Evolutionary conservation across 2,888 invertebrate species (phyloP).

Genomic region (Heteromyza rotundicornis): DNA sequence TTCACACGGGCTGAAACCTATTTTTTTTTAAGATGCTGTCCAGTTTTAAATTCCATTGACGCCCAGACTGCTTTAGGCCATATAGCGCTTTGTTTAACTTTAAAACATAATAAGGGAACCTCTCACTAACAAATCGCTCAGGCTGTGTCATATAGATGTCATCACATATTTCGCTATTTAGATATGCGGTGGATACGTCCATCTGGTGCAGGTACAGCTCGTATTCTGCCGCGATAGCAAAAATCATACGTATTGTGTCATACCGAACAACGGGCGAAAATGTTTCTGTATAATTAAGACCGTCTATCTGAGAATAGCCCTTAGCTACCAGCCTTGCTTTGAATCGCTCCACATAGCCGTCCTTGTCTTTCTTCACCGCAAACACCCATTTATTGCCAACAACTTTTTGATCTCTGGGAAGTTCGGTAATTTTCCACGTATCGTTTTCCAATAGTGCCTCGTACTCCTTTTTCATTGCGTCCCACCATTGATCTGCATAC

Average conservation of each 20-base stretch:
- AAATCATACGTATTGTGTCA: constrained; percentile 8
- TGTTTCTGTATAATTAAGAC: constrained; percentile 27
- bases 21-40: constrained; percentile 17
- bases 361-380: constrained; percentile 16
- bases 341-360: constrained; percentile 11
- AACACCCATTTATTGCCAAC: constrained; percentile 22
- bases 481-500: constrained; percentile 10
- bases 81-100: no score
- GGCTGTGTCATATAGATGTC: constrained; percentile 10
- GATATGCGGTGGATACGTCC: constrained; percentile 16
- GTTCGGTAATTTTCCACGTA: constrained; percentile 20
- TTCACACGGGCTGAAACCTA: no score
- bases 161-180: constrained; percentile 6
- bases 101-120: no score
- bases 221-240: constrained; percentile 9
- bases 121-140: background rate
- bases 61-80: constrained; percentile 24
- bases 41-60: constrained; percentile 21
- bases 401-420: constrained; percentile 12
- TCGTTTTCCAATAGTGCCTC: constrained; percentile 9
- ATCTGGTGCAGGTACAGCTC: constrained; percentile 12
- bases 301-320: constrained; percentile 28
- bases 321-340: constrained; percentile 25
- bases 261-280: constrained; percentile 14
- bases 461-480: constrained; percentile 9